These are phyloP conservation scores for Parasteatoda lunata DNA, from an alignment of 2,888 invertebrate genomes.

Conservation along the genomic window DNA sequence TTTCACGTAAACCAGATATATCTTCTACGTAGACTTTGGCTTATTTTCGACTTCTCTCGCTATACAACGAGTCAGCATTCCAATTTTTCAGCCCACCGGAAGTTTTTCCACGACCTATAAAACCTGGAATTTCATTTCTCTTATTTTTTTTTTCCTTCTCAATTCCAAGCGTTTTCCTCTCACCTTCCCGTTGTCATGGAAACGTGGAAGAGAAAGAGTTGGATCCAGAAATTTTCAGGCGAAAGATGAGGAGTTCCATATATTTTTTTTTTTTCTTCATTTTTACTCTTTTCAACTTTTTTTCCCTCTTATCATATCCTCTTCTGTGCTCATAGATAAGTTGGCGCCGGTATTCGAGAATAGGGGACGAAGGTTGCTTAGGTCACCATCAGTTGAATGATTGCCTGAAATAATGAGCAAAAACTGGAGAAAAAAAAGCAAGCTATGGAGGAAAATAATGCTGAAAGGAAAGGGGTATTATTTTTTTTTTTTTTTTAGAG, in stretches of 20 bases:
- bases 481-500: slow-evolving; percentile 12
- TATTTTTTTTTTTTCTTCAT: slow-evolving; percentile 13
- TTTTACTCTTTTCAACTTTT: not conserved
- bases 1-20: slow-evolving; percentile 7
- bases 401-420: slow-evolving; percentile 60
- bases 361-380: slow-evolving; percentile 37
- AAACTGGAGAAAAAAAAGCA: not conserved
- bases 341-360: slow-evolving; percentile 46
- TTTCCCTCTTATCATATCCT: slow-evolving; percentile 20
- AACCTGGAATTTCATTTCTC: slow-evolving; percentile 57
- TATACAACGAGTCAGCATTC: slow-evolving; percentile 4
- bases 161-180: slow-evolving; percentile 14
- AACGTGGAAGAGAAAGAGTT: slow-evolving; percentile 30
- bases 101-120: slow-evolving; percentile 37
- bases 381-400: slow-evolving; percentile 44
- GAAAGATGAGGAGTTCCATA: slow-evolving; percentile 12
- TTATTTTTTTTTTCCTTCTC: slow-evolving; percentile 1
- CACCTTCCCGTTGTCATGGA: slow-evolving; percentile 40
- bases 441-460: not conserved
- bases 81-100: slow-evolving; percentile 17
- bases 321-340: not conserved
- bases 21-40: slow-evolving; percentile 15
- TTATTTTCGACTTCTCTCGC: slow-evolving; percentile 28
- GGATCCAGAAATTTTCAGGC: slow-evolving; percentile 4
- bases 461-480: not conserved